A percentile compares a stretch with the other conserved stretches of the same genome.
phyloP scores from a whole-genome alignment of 2,113 vertebrate species.

The Eurystomus gularis region DNA sequence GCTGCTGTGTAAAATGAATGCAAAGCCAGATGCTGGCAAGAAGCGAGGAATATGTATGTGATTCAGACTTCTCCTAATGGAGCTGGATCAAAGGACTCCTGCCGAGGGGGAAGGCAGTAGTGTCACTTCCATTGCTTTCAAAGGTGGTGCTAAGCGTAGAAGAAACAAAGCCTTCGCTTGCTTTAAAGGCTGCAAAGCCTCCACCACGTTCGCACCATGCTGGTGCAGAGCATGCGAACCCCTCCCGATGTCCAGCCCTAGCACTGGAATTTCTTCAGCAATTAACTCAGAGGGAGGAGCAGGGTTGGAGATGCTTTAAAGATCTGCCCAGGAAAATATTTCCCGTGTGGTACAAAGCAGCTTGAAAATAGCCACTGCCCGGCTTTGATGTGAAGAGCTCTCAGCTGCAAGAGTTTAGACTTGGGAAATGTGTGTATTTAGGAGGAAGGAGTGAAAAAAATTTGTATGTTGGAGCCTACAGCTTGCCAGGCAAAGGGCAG shows the following conservation, averaged over 20 bases:
- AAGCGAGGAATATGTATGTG: background rate
- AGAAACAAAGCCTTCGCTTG: background rate
- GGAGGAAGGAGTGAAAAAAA: background rate
- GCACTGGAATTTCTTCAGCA: background rate
- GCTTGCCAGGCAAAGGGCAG: background rate
- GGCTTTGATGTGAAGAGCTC: background rate
- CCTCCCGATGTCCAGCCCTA: background rate
- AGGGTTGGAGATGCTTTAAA: background rate
- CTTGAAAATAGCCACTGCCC: background rate
- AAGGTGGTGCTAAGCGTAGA: fast-evolving
- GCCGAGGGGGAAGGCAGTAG: background rate
- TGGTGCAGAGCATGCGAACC: background rate
- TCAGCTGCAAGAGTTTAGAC: background rate
- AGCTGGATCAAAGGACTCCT: constrained; percentile 20
- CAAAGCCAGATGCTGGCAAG: background rate
- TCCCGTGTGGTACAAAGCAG: background rate
- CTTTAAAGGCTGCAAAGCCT: background rate
- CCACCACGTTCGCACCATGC: background rate
- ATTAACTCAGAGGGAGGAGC: background rate
- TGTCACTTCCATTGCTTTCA: background rate
- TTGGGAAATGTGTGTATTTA: background rate
- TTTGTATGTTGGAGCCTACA: background rate
- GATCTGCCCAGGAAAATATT: background rate
- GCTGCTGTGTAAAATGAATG: background rate
- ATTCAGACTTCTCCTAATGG: background rate